Evolutionary conservation across 2,888 invertebrate species (phyloP), one percentile per base, ranked within the genome.

Genomic region (Drosophila macrospina): DNA sequence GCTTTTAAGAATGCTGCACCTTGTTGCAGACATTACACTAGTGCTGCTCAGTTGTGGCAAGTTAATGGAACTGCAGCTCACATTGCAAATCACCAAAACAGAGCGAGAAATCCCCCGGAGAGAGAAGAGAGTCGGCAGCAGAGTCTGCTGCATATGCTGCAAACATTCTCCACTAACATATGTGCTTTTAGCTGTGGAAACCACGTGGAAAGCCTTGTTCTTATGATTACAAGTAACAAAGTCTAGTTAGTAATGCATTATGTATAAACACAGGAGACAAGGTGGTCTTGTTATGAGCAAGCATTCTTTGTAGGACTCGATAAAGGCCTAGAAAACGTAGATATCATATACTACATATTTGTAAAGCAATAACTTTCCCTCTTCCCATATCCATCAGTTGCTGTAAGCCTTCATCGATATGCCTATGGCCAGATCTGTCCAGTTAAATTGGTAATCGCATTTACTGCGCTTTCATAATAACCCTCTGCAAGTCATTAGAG

Each of bases 1-100:
- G 52, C 73, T 57, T 55, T 65, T 36, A 64, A 59, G 62, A 66
- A 77, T 69, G 76, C 73, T 77, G 62, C 73, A 77, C 55, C 69
- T 73, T 69, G 55, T 72, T 69, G 64, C 64, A 59, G 41, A 39
- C 50, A 50, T 50, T 57, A 52, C 61, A 55, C 26, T 39, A 32
- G 3, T 28, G 62, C 67, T 73, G 62, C 60, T 61, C 62, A 55
- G 65, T 51, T 69, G 65, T 10, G 69, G 60, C 65, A 63, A 60
- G 62, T 62, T 82, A 80, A 83, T 83, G 78, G 70, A 62, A 59
- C 47, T 80, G 76, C 78, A 80, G 68, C 65, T 15, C 54, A 42
- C 42, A 20, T 15, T 44, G 54, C 55, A 55, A 55, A 55, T 55
- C 44, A 55, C 44, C 44, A 34, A 44, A 44, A 55, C 7, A 11